Evolutionary conservation across 2,797 vertebrate species (phyloP), one percentile per base, ranked within the genome.

Genomic region (Gymnocypris eckloni): DNA sequence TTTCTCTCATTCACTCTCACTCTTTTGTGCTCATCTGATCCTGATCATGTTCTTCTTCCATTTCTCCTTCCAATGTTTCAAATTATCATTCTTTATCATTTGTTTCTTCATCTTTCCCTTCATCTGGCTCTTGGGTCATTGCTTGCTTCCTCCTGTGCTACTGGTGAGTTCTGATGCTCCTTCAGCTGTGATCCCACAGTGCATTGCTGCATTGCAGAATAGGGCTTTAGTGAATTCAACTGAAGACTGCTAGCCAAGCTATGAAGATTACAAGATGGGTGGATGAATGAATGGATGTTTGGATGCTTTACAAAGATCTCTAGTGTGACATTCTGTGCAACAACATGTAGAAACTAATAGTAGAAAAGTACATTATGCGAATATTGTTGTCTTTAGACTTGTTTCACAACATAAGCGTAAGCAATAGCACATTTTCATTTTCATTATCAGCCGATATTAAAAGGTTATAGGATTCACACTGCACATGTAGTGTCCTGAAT

Each of bases 111-210:
- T 75, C 87, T 67, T 89, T 92, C 88, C 93, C 91, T 93, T 91
- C 93, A 92, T 94, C 92, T 94, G 92, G 94, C 93, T 96, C 97
- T 97, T 64, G 98, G 97, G 96, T 98, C 97, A 94, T 95, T 95
- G 94, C 97, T 97, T 97, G 95, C 97, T 97, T 96, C 97, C 96
- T 93, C 93, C 94, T 96, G 95, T 97, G 96, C 96, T 96, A 96
- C 96, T 97, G 98, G 98, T 99, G 98, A 99, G 98, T 99, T 95
- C 91, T 88, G 89, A 89, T 86, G 92, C 93, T 89, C 89, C 88
- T 92, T 90, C 91, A 87, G 91, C 92, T 94, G 91, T 92, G 93
- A 92, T 94, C 92, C 93, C 93, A 93, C 91, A 93, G 91, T 93
- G 92, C 92, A 91, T 89, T 94, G 90, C 92, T 93, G 93, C 94